phyloP scores from a whole-genome alignment of 2,888 invertebrate genomes.

The Eristalinus sepulchralis region DNA sequence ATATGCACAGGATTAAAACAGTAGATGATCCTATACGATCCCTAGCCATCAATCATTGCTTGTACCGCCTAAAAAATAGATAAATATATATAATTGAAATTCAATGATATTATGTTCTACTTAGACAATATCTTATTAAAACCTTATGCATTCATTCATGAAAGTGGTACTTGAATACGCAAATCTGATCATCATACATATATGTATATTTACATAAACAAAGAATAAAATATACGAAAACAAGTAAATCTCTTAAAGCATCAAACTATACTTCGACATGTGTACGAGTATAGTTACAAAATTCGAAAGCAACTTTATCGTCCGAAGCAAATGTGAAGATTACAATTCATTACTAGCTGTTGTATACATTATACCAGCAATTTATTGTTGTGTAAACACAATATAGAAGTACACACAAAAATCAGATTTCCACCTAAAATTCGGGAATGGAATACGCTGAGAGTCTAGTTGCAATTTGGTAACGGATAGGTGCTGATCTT shows the following conservation, averaged over 20 bases:
- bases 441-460: slow-evolving; percentile 26
- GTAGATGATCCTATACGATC: neutral
- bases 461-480: slow-evolving; percentile 54
- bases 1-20: neutral
- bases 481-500: slow-evolving; percentile 62
- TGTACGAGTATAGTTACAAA: neutral
- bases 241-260: neutral
- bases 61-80: neutral
- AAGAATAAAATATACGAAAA: slow-evolving; percentile 1
- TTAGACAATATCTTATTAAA: neutral
- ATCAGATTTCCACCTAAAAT: slow-evolving; percentile 27
- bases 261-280: neutral
- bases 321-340: slow-evolving; percentile 48
- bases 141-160: neutral
- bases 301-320: slow-evolving; percentile 35
- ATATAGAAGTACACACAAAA: slow-evolving; percentile 55
- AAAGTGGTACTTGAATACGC: neutral
- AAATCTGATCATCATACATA: neutral
- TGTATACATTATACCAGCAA: slow-evolving; percentile 68
- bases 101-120: neutral
- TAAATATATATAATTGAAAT: neutral
- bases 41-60: neutral
- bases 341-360: slow-evolving; percentile 43
- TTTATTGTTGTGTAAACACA: slow-evolving; percentile 74
- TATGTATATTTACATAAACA: neutral